Evolutionary conservation across 2,797 vertebrate genomes (phyloP), one percentile per base, ranked within the genome.

Genomic region (Cirrhinus mrigala): DNA sequence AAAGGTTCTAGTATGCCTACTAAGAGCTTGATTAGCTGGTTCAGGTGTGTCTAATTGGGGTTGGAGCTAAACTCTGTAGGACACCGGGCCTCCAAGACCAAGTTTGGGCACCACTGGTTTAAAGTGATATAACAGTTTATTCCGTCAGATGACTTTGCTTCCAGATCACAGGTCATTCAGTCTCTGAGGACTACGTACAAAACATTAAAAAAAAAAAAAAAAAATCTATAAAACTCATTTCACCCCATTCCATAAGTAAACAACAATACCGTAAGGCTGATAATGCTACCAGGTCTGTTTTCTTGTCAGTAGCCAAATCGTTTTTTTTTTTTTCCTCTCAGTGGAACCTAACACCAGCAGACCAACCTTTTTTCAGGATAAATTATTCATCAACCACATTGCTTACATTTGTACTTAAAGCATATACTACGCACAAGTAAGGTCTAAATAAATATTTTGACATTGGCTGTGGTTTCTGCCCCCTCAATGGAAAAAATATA

Each of bases 121-220:
- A 64, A 64, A 81, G 29, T 54, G n/a, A 37, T 66, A 62, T 9
- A 71, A 64, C 29, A 54, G 24, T 44, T 56, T n/a, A n/a, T 0
- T 70, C 20, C 50, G 5, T 71, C 68, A 71, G n/a, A 73, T 58
- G 46, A 83, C 18, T 77, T 50, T 50, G 6, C 60, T 76, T 16
- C 5, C 60, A 68, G n/a, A 77, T 76, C 60, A 84, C 82, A 84
- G 82, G 73, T 77, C 27, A 40, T 70, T 83, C 20, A 54, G 22
- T 79, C 81, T 79, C 66, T 33, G 15, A 64, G 73, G 52, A 76
- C 85, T 71, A 73, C 7, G 52, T 79, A 48, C n/a, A 82, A 73
- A 69, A 22, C n/a, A n/a, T n/a, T n/a, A n/a, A n/a, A 44, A 22
- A 76, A 52, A 68, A 33, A 33, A 1, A 86, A 20, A 22, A 44